A percentile compares a stretch with the other conserved stretches of the same genome.
These are phyloP conservation scores for Pogonomyrmex californicus DNA, from an alignment of 1,140 invertebrate genomes.

Conservation along the genomic window DNA sequence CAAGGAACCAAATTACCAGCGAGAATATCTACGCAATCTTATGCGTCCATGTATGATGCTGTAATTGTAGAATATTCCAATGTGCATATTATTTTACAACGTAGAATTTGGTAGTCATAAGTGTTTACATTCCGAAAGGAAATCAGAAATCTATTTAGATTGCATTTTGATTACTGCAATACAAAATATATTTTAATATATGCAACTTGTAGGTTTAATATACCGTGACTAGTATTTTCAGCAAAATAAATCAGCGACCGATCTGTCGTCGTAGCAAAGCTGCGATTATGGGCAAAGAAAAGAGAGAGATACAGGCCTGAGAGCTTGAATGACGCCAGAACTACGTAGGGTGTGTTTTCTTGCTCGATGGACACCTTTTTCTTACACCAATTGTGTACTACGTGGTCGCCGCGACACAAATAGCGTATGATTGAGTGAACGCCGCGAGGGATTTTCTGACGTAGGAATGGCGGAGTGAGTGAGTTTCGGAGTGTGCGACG, in stretches of 20 bases:
- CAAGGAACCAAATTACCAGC: constrained; percentile 46
- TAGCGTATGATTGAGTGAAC: constrained; percentile 86
- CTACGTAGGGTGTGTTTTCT: constrained; percentile 66
- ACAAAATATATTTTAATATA: background rate
- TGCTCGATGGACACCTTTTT: constrained; percentile 78
- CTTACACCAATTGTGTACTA: constrained; percentile 75
- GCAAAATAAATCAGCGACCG: background rate
- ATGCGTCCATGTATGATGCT: background rate
- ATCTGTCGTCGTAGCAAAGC: constrained; percentile 31
- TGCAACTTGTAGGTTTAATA: background rate
- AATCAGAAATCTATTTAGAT: background rate
- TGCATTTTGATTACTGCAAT: background rate
- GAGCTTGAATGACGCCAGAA: constrained; percentile 54
- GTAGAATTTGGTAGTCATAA: constrained; percentile 8
- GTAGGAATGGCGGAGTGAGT: constrained; percentile 74
- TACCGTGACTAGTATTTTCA: constrained; percentile 2
- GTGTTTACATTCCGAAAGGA: background rate
- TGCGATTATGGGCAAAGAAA: constrained; percentile 79
- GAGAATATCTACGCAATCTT: constrained; percentile 36
- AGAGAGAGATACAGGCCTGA: constrained; percentile 15
- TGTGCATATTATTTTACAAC: background rate
- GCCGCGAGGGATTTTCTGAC: constrained; percentile 85
- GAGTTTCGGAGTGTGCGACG: constrained; percentile 45
- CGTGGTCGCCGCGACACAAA: constrained; percentile 81
- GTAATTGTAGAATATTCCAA: constrained; percentile 16